Evolutionary conservation across 1,140 invertebrate species (phyloP).

Genomic region (Vanessa tameamea): DNA sequence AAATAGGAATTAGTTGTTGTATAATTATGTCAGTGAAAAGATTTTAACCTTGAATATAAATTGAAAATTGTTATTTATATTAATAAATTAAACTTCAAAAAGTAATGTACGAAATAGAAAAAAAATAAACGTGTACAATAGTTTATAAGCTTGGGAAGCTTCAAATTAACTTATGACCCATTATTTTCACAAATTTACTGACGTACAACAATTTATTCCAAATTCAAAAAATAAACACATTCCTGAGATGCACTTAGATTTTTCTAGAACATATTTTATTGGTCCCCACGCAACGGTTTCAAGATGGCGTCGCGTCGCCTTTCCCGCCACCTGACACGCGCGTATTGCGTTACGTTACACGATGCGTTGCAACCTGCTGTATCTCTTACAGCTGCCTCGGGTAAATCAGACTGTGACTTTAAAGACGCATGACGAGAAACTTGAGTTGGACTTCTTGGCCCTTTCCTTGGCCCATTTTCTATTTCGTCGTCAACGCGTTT

Average conservation of each 20-base stretch:
- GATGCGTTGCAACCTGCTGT: conserved; percentile 9
- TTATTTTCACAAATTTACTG: too few species aligned
- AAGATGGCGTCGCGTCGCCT: conserved; percentile 16
- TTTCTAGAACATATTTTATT: conserved; percentile 10
- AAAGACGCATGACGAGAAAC: conserved; percentile 26
- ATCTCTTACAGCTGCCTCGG: conserved; percentile 13
- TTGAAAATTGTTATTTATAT: too few species aligned
- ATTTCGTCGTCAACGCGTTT: not conserved
- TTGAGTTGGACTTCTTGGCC: not conserved
- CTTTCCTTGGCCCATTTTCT: conserved; percentile 1
- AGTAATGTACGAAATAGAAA: too few species aligned
- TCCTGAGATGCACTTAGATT: not conserved
- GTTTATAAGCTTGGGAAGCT: too few species aligned
- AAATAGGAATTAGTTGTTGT: too few species aligned
- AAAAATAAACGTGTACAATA: too few species aligned
- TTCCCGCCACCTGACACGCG: conserved; percentile 12
- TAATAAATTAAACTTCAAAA: too few species aligned
- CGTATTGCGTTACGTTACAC: conserved; percentile 15
- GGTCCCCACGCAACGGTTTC: conserved; percentile 3
- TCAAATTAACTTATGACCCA: too few species aligned
- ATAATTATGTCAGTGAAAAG: too few species aligned
- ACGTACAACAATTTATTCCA: too few species aligned
- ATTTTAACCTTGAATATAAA: too few species aligned
- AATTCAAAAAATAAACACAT: too few species aligned
- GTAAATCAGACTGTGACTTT: conserved; percentile 22